Evolutionary conservation across 1,140 invertebrate species (phyloP).

Genomic region (Asbolus verrucosus): DNA sequence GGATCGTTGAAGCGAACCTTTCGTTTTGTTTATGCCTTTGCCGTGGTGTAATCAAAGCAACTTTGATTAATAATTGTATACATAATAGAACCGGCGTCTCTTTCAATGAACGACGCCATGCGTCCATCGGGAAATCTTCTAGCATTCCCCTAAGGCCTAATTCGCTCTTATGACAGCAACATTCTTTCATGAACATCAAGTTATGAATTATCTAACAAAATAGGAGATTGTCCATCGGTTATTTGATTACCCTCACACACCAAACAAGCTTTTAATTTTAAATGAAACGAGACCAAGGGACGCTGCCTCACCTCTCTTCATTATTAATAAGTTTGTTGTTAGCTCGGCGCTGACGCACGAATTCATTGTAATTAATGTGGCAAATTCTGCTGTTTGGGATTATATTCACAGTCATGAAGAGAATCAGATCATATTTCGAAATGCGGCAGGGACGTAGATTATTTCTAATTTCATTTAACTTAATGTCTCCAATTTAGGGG

Average conservation of each 20-base stretch:
- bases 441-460: background rate
- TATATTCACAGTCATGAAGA: conserved; percentile 1
- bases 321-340: conserved; percentile 34
- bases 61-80: conserved; percentile 37
- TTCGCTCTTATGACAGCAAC: conserved; percentile 37
- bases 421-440: conserved; percentile 20
- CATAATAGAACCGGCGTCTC: conserved; percentile 29
- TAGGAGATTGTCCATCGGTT: conserved; percentile 32
- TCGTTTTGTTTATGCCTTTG: conserved; percentile 14
- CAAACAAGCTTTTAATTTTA: conserved; percentile 37
- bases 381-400: conserved; percentile 11
- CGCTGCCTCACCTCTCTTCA: conserved; percentile 10
- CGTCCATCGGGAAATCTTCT: conserved; percentile 25
- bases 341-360: conserved; percentile 10
- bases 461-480: conserved; percentile 18
- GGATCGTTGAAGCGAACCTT: background rate
- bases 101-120: conserved; percentile 19
- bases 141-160: conserved; percentile 31
- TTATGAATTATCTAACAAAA: conserved; percentile 38
- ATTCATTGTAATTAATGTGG: conserved; percentile 34
- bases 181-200: conserved; percentile 28
- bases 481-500: conserved; percentile 16
- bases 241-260: conserved; percentile 34
- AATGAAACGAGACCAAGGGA: conserved; percentile 33
- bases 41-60: conserved; percentile 25